Evolutionary conservation across 2,797 vertebrate species (phyloP), one percentile per base, ranked within the genome.

Genomic region (Tenualosa ilisha): DNA sequence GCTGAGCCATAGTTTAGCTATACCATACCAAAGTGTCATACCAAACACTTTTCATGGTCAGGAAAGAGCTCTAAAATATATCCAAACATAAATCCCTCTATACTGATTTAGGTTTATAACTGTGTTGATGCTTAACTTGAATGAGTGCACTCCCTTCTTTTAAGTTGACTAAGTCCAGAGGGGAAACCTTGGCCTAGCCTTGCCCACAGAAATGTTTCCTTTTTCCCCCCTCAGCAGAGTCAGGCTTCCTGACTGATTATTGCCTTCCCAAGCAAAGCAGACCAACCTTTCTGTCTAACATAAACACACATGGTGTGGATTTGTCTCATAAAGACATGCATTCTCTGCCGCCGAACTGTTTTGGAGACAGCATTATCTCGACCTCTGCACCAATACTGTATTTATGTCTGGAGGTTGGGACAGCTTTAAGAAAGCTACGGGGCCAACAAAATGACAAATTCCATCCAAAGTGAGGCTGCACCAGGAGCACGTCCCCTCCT

Each of bases 221-320:
- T 75, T 84, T 85, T 79, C 84, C 26, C 46, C 43, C 40, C 6
- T 68, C 61, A 49, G 85, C 89, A 81, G 82, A 84, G 84, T 87
- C 85, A 85, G 84, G 89, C 84, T 89, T 91, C 89, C 91, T 90
- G 90, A 83, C 89, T 91, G 90, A 93, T 91, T 89, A 88, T 90
- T 85, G 86, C 46, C 26, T 87, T 88, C 84, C 89, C 86, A 94
- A 86, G 89, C 13, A 87, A 89, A 92, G 89, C 91, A 91, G 90
- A 84, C 87, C 85, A 61, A 86, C 87, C 88, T 86, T 89, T 87
- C 86, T 81, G 79, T 86, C 79, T 22, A 89, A 92, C 63, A 37
- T 93, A 93, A 94, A 94, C 92, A 93, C 93, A 94, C 85, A 89
- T 93, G 94, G 91, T 88, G 89, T 84, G 85, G 88, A 91, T 94